Conservation (phyloP, 2,113 vertebrate species). For the Leucosticte australis region DNA sequence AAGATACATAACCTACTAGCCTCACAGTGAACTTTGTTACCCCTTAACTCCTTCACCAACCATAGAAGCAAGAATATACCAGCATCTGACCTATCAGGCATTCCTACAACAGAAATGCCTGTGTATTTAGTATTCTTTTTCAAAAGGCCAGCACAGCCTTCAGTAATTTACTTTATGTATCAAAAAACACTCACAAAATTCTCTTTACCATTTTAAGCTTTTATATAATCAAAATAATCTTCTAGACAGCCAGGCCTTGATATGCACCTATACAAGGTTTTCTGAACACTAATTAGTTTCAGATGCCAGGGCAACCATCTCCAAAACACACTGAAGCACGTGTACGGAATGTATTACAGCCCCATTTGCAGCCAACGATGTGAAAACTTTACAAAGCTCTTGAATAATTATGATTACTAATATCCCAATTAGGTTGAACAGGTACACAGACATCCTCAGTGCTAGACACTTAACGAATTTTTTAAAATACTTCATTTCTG, state of each 20-base stretch:
- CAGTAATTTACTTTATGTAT: neutral
- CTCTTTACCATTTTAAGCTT: neutral
- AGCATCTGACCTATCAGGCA: neutral
- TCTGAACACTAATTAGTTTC: conserved; percentile 53
- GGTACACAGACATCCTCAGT: conserved; percentile 22
- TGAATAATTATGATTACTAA: conserved; percentile 62
- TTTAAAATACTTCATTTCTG: neutral
- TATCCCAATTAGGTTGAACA: conserved; percentile 42
- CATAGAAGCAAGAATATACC: neutral
- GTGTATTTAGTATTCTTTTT: neutral
- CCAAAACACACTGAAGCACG: conserved; percentile 59
- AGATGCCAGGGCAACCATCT: conserved; percentile 61
- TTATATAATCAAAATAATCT: neutral
- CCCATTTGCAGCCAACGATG: conserved; percentile 43
- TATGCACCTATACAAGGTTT: conserved; percentile 15
- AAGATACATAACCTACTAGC: neutral
- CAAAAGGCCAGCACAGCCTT: neutral
- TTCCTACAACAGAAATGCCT: neutral
- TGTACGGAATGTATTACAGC: conserved; percentile 46
- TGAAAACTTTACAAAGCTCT: conserved; percentile 56
- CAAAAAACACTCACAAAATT: neutral
- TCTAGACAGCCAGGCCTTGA: neutral
- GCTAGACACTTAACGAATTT: neutral
- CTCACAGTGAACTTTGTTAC: neutral
- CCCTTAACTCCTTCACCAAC: neutral